Conservation (phyloP, 2,797 vertebrate genomes). For the Cynodonichthys magdalenae region DNA sequence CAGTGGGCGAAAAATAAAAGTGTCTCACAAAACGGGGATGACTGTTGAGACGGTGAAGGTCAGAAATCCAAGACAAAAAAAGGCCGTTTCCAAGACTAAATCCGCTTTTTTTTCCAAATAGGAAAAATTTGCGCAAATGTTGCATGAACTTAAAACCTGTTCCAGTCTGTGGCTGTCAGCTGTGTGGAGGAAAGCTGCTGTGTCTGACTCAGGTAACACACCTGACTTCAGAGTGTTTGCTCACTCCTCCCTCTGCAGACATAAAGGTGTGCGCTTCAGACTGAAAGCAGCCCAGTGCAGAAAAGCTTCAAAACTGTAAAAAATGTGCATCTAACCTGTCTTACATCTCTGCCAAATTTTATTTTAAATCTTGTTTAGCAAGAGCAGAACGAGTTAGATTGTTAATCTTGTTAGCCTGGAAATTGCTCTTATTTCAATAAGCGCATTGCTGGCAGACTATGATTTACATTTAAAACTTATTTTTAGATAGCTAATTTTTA, state of each 20-base stretch:
- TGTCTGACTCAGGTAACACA: slow-evolving; percentile 30
- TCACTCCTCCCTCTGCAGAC: slow-evolving; percentile 30
- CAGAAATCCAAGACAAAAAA: background rate
- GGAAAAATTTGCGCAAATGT: background rate
- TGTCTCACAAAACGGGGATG: background rate
- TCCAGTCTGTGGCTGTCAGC: background rate
- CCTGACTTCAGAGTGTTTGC: slow-evolving; percentile 19
- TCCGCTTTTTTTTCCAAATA: too few species aligned
- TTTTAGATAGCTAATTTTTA: too few species aligned
- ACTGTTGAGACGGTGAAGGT: background rate
- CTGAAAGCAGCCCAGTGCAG: background rate
- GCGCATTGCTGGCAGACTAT: too few species aligned
- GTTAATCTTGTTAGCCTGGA: too few species aligned
- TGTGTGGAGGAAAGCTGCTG: slow-evolving; percentile 9
- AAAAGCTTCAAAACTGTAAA: too few species aligned
- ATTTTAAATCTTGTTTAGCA: too few species aligned
- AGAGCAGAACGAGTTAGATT: too few species aligned
- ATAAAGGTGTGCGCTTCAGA: slow-evolving; percentile 43
- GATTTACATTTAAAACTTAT: too few species aligned
- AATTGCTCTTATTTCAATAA: too few species aligned
- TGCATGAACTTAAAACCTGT: background rate
- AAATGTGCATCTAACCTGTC: too few species aligned
- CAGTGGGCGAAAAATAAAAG: background rate
- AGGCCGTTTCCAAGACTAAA: background rate
- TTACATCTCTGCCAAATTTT: too few species aligned